Conservation (phyloP, 2,797 vertebrate species). For the Hyperoplus lanceolatus region DNA sequence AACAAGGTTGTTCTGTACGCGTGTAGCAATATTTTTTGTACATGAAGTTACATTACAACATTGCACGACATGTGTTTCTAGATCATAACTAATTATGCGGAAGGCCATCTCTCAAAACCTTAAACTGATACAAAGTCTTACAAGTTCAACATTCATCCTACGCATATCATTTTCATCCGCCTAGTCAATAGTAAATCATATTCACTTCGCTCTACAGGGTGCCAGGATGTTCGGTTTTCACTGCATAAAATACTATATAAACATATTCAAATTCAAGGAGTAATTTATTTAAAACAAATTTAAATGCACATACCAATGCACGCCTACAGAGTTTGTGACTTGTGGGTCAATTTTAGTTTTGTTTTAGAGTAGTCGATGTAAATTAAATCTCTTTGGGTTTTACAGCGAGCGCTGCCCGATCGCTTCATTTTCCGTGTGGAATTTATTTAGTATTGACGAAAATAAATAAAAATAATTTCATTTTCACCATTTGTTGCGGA, state of each 20-base stretch:
- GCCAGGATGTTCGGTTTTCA: neutral
- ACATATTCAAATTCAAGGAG: neutral
- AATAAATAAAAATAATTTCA: constrained; percentile 30
- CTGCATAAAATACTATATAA: neutral
- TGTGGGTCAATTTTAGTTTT: constrained; percentile 16
- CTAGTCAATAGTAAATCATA: neutral
- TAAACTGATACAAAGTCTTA: neutral
- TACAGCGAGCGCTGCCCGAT: constrained; percentile 24
- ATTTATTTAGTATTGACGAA: constrained; percentile 68
- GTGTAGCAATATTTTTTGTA: too few relatives aligned
- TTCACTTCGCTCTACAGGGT: neutral
- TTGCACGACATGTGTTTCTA: too few relatives aligned
- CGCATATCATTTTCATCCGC: too few relatives aligned
- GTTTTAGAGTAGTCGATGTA: constrained; percentile 35
- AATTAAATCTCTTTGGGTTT: constrained; percentile 55
- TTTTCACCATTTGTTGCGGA: constrained; percentile 35
- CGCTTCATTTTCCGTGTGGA: constrained; percentile 47
- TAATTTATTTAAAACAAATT: neutral
- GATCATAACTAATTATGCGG: neutral
- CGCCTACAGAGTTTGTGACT: neutral
- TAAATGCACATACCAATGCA: neutral
- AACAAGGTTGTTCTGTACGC: too few relatives aligned
- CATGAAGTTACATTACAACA: too few relatives aligned
- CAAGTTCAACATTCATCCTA: neutral
- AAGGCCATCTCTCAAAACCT: neutral